These are phyloP conservation scores for Catocala nupta DNA, from an alignment of 2,888 invertebrate species.

Conservation along the genomic window DNA sequence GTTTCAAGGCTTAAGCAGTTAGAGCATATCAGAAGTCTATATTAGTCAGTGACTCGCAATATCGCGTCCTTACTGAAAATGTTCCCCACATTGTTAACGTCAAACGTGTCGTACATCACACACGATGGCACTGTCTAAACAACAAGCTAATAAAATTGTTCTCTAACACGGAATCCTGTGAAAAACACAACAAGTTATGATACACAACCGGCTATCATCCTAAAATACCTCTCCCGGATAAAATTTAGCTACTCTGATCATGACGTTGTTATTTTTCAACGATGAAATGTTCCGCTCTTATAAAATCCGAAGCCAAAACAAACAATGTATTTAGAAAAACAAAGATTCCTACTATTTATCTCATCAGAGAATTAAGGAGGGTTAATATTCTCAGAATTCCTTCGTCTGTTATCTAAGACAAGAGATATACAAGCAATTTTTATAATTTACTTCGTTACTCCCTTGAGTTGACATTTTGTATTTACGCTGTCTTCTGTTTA, in stretches of 20 bases:
- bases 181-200: conserved; percentile 41
- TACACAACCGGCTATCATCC: conserved; percentile 31
- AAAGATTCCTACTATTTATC: conserved; percentile 49
- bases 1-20: conserved; percentile 1
- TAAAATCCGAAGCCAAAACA: conserved; percentile 45
- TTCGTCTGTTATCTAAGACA: conserved; percentile 37
- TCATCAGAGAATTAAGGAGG: conserved; percentile 40
- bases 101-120: conserved; percentile 26
- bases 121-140: conserved; percentile 32
- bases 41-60: background rate
- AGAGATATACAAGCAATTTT: conserved; percentile 54
- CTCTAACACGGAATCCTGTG: conserved; percentile 29
- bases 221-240: conserved; percentile 36
- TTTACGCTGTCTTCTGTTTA: conserved; percentile 48
- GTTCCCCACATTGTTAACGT: conserved; percentile 19
- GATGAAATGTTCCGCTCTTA: conserved; percentile 27
- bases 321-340: conserved; percentile 45
- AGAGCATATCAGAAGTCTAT: background rate
- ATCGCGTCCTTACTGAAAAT: conserved; percentile 1
- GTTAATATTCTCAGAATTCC: conserved; percentile 41
- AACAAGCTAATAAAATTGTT: conserved; percentile 49
- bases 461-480: conserved; percentile 47
- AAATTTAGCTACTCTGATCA: conserved; percentile 33
- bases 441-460: conserved; percentile 53
- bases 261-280: conserved; percentile 43